These are phyloP conservation scores for Arctopsyche grandis DNA, from an alignment of 1,140 invertebrate species.

Conservation along the genomic window DNA sequence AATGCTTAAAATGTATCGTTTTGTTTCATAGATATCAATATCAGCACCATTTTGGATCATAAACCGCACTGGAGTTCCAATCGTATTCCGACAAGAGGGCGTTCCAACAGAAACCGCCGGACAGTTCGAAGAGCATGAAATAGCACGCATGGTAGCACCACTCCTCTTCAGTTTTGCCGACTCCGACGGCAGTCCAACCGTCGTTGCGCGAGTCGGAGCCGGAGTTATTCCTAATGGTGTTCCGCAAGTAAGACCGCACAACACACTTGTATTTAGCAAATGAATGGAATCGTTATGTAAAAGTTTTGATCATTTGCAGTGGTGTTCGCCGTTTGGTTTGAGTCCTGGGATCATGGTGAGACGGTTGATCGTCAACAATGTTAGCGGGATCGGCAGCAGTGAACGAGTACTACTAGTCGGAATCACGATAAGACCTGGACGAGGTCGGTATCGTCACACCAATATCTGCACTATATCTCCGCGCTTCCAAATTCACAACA, in stretches of 20 bases:
- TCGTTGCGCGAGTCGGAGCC: slow-evolving; percentile 78
- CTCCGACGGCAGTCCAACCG: slow-evolving; percentile 77
- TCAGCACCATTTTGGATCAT: slow-evolving; percentile 94
- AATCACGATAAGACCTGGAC: slow-evolving; percentile 86
- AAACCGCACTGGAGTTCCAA: slow-evolving; percentile 92
- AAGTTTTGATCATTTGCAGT: slow-evolving; percentile 63
- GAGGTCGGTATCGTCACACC: slow-evolving; percentile 88
- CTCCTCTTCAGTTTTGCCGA: slow-evolving; percentile 94
- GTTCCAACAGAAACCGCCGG: slow-evolving; percentile 83
- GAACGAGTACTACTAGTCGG: slow-evolving; percentile 84
- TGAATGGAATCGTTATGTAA: neutral
- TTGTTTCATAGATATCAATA: slow-evolving; percentile 73
- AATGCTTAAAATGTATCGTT: slow-evolving; percentile 42
- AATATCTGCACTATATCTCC: slow-evolving; percentile 94
- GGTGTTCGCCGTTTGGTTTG: slow-evolving; percentile 85
- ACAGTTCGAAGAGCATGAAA: slow-evolving; percentile 95
- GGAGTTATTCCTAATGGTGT: slow-evolving; percentile 72
- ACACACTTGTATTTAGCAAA: neutral
- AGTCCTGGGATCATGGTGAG: slow-evolving; percentile 79
- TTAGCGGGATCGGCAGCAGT: slow-evolving; percentile 68
- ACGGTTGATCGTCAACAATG: slow-evolving; percentile 57
- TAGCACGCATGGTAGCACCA: slow-evolving; percentile 91
- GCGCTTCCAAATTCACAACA: slow-evolving; percentile 93
- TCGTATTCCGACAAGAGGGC: slow-evolving; percentile 95
- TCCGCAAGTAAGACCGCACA: slow-evolving; percentile 64